Evolutionary conservation across 2,888 invertebrate species (phyloP).

Genomic region (Drosophila paramelanica): DNA sequence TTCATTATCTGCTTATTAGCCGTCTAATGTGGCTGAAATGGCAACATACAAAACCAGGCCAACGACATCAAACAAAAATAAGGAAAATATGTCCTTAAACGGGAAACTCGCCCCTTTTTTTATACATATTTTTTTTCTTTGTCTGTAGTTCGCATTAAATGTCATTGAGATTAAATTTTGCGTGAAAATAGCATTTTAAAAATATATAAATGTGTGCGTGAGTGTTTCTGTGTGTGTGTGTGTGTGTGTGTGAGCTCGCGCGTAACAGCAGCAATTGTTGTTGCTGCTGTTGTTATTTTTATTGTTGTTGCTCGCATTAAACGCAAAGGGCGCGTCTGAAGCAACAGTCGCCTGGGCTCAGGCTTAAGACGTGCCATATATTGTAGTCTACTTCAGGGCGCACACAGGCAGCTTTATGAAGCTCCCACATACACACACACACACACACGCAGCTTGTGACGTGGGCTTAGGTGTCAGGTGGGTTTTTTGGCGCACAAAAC

Average conservation of each 20-base stretch:
- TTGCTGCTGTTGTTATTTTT: conserved; percentile 59
- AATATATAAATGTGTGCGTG: conserved; percentile 49
- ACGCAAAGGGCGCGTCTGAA: conserved; percentile 73
- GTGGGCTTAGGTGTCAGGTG: conserved; percentile 53
- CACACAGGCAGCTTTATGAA: conserved; percentile 48
- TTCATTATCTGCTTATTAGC: conserved; percentile 69
- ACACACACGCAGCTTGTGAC: conserved; percentile 55
- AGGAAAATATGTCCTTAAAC: conserved; percentile 8
- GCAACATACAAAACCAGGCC: conserved; percentile 6
- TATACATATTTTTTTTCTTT: conserved; percentile 12
- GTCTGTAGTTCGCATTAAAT: conserved; percentile 72
- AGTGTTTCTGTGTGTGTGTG: conserved; percentile 4
- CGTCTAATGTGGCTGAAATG: conserved; percentile 59
- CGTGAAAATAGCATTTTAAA: conserved; percentile 80
- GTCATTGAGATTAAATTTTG: conserved; percentile 81
- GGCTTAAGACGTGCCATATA: conserved; percentile 69
- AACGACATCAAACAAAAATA: conserved; percentile 21
- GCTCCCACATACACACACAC: conserved; percentile 15
- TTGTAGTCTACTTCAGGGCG: conserved; percentile 60
- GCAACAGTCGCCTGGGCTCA: conserved; percentile 66
- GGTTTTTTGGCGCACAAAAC: conserved; percentile 47
- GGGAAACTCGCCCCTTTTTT: conserved; percentile 13
- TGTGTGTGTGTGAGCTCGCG: conserved; percentile 65
- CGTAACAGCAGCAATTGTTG: conserved; percentile 64
- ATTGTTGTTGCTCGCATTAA: conserved; percentile 67